Evolutionary conservation across 2,797 vertebrate genomes (phyloP).

Genomic region (Sebastolobus alascanus): DNA sequence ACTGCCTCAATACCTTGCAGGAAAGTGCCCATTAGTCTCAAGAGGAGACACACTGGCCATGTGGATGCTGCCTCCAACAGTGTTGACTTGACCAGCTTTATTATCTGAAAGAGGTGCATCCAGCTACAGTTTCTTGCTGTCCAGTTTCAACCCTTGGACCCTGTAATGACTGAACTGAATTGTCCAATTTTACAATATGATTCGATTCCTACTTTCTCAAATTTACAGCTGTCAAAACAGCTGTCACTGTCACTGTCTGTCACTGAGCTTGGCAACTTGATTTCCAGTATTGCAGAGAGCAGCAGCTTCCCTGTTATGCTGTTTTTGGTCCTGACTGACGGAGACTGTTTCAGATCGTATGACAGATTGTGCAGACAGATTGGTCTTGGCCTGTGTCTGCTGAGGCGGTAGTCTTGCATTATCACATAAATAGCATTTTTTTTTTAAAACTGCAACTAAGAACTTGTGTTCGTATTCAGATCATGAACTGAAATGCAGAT

Average conservation of each 20-base stretch:
- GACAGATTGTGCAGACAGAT: not conserved
- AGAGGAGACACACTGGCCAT: not conserved
- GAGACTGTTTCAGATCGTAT: not conserved
- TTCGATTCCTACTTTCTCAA: conserved; percentile 1
- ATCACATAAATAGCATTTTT: not conserved
- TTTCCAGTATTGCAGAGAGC: not conserved
- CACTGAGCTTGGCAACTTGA: not conserved
- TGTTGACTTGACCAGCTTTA: conserved; percentile 10
- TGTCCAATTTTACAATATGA: not conserved
- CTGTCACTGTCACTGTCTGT: not conserved
- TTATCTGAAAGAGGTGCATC: not conserved
- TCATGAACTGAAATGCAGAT: conserved; percentile 16
- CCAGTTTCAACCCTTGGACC: not conserved
- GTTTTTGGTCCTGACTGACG: conserved; percentile 10
- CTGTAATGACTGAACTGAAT: not conserved
- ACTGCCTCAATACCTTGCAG: not conserved
- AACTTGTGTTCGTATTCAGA: not conserved
- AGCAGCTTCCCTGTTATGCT: not conserved
- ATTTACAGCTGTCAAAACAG: not conserved
- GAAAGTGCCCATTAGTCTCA: conserved; percentile 30
- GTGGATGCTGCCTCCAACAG: not conserved
- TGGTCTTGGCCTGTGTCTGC: not conserved
- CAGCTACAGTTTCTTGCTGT: not conserved
- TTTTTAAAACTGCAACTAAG: not conserved
- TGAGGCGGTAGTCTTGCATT: not conserved